Evolutionary conservation across 2,113 vertebrate species (phyloP).

Genomic region (Pituophis catenifer): DNA sequence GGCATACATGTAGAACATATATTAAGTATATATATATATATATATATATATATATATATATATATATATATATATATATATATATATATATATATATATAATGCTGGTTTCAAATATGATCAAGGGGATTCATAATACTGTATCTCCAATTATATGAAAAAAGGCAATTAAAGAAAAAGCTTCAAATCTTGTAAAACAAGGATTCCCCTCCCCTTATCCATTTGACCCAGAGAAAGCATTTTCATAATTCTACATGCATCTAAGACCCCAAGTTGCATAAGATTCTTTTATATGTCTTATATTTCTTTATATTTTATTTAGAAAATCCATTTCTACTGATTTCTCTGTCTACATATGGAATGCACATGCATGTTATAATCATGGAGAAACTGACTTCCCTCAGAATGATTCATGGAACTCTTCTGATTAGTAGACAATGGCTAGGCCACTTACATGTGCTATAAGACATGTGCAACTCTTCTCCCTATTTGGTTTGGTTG

Average conservation of each 20-base stretch:
- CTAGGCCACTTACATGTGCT: background rate
- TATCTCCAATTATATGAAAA: background rate
- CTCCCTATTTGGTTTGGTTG: background rate
- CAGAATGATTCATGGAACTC: slow-evolving; percentile 20
- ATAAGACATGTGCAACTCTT: background rate
- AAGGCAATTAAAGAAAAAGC: background rate
- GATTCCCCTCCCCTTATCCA: background rate
- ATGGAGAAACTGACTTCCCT: background rate
- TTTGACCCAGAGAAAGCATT: background rate
- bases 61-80: no score
- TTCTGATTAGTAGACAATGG: slow-evolving; percentile 18
- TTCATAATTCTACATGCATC: background rate
- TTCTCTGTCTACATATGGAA: background rate
- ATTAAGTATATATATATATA: no score
- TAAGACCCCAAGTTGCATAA: background rate
- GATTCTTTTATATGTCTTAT: background rate
- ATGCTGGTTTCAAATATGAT: background rate
- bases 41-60: no score
- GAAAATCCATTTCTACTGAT: background rate
- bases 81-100: no score
- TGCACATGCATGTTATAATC: background rate
- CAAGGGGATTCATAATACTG: background rate
- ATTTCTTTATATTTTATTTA: background rate
- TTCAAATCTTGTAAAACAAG: background rate
- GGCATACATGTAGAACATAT: background rate